Percentiles rank a stretch among this genome's conserved stretches.
These are phyloP conservation scores for Glomeris maerens DNA, from an alignment of 1,140 invertebrate species.

Conservation along the genomic window DNA sequence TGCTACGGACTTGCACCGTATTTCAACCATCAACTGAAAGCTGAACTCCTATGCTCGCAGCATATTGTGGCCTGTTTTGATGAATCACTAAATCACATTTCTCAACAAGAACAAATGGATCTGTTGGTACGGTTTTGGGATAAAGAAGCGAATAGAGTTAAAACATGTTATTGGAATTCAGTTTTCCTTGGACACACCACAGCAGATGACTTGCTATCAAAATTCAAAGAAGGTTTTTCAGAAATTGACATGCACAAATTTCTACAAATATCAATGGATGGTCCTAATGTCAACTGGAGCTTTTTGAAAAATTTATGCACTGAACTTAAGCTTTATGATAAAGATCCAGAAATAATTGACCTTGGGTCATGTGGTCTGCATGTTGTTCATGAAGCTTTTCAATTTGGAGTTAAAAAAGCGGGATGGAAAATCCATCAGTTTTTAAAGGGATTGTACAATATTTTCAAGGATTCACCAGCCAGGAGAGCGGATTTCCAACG, in stretches of 20 bases:
- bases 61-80: conserved; percentile 16
- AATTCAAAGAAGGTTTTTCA: conserved; percentile 12
- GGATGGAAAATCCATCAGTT: neutral
- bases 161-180: conserved; percentile 15
- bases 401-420: neutral
- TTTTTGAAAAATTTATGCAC: conserved; percentile 12
- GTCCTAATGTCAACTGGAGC: conserved; percentile 21
- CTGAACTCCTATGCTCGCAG: neutral
- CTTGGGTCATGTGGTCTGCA: conserved; percentile 9
- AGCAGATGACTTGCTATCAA: conserved; percentile 17
- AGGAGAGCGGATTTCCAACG: no score
- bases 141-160: conserved; percentile 11
- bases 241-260: conserved; percentile 15
- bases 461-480: conserved; percentile 3
- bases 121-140: conserved; percentile 16
- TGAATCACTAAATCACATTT: conserved; percentile 16
- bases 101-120: conserved; percentile 18
- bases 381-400: conserved; percentile 7
- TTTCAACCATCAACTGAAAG: neutral
- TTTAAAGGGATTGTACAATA: neutral
- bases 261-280: conserved; percentile 22
- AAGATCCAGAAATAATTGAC: neutral
- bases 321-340: conserved; percentile 8
- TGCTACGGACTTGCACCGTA: neutral
- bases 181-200: conserved; percentile 15